Base-by-base conservation (phyloP, 1,140 invertebrate species). In the Aphidius ervi region DNA sequence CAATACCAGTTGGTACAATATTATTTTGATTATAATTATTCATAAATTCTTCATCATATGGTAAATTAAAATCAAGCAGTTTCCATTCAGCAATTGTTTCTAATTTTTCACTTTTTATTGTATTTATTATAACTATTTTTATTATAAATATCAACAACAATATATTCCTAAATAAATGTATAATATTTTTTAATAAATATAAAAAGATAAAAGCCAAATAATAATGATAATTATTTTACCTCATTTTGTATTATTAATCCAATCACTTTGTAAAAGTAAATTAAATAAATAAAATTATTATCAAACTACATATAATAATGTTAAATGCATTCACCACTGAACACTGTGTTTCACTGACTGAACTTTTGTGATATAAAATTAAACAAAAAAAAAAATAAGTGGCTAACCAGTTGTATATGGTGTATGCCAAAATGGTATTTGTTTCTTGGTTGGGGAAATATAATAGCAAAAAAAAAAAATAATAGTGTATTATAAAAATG, bases 1-100 rank as follows among this genome's bases (percentile, higher is more conserved):
- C 89, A 46, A 93, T 68, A 3, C 90, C 90, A 0, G 90, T 92
- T 6, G 88, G 84, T 2, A 90, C 83, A 0, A 86, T 84, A 69
- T 89, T 90, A 68, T 88, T 84, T 0, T 86, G 85, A 66, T 83
- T 86, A 71, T 85, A 89, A 56, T 82, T 79, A 46, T 82, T 77
- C 49, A 83, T 66, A 40, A 80, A 82, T 4, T 74, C 73, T 2
- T 79, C 79, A 63, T 87, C 82, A 43, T 83, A 84, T 0, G 85
- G 83, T 56, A 90, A 85, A 62, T 88, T 85, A 67, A 84, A 92
- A 61, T 85, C 82, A 0, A 91, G 67, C 2, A 90, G 68, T 20
- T 82, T 84, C 90, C 90, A 93, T 74, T 91, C 86, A 61, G 86
- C 87, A 4, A 90, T 70, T 2, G 87, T 85, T 67, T 92, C 86